Percentiles rank a stretch among this genome's conserved stretches.
Evolutionary conservation across 2,888 invertebrate genomes (phyloP).

Genomic region (Heteromurus nitidus): DNA sequence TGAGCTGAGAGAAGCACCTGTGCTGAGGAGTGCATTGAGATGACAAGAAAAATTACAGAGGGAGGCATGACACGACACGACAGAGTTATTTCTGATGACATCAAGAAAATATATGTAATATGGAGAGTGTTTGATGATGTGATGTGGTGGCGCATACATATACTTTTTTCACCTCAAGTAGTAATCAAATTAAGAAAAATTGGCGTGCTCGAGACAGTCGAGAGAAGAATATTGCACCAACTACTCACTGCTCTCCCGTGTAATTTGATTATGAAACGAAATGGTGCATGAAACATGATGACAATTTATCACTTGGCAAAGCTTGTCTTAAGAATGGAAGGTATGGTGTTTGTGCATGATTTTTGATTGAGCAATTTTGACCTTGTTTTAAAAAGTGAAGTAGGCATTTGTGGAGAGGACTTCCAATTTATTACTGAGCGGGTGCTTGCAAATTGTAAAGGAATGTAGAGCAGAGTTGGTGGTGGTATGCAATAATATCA

Average conservation of each 20-base stretch:
- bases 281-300: not conserved
- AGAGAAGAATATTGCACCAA: not conserved
- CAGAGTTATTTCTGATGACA: slow-evolving; percentile 6
- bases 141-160: not conserved
- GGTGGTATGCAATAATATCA: not conserved
- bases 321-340: no score
- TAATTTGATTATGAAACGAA: not conserved
- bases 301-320: not conserved
- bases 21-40: no score
- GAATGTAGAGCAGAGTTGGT: not conserved
- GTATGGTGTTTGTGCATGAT: not conserved
- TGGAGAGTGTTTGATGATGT: not conserved
- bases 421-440: not conserved
- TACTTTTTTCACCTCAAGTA: not conserved
- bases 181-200: slow-evolving; percentile 11
- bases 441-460: not conserved
- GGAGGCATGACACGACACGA: not conserved
- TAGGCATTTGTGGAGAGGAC: not conserved
- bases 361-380: not conserved
- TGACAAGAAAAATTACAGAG: not conserved
- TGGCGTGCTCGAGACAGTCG: slow-evolving; percentile 1
- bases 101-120: not conserved
- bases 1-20: no score
- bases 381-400: slow-evolving; percentile 4
- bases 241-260: not conserved